Base-by-base conservation (phyloP, 2,888 invertebrate genomes). In the Amblyjoppa proteus region DNA sequence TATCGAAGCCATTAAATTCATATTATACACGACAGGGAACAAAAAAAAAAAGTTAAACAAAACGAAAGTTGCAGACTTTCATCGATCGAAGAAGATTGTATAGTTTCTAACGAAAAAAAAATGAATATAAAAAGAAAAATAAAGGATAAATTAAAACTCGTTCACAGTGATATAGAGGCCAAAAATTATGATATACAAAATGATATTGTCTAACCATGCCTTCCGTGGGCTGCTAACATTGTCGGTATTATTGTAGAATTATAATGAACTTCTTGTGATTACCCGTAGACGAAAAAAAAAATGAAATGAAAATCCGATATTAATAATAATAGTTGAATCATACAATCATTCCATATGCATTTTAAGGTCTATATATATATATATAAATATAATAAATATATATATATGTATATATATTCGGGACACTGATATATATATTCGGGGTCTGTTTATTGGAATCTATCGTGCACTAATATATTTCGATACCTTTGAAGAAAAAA, bases 301-400 rank as follows among this genome's bases (percentile, higher is more conserved):
- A 75, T 20, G 34, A 34, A 38, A 49, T 45, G 25, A 66, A 49
- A 70, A 56, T 74, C 69, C 41, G 64, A 75, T 28, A 31, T 53
- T 76, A 49, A 61, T 34, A 61, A 58, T 45, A 73, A 61, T 61
- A 73, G 58, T 73, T 68, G 69, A 84, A 85, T 81, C 74, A 81
- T 85, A 83, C 75, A 74, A 88, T 89, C 91, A 92, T 92, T 92
- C 92, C 91, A 90, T 87, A 89, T 73, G 89, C 90, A 91, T 92
- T 91, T 90, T 87, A 87, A 88, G 51, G 87, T 85, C 75, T 87
- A 25, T 58, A 41, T 7, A 53, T 69, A 13, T 61, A 71, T 41
- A n/a, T 41, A 81, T 81, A 77, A 73, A 31, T 45, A 69, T 51
- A n/a, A 25, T 74, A 56, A 53, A 68, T 69, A 53, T 71, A 53